These are phyloP conservation scores for Hypocryptadius cinnamomeus DNA, from an alignment of 2,113 vertebrate species.

Conservation along the genomic window DNA sequence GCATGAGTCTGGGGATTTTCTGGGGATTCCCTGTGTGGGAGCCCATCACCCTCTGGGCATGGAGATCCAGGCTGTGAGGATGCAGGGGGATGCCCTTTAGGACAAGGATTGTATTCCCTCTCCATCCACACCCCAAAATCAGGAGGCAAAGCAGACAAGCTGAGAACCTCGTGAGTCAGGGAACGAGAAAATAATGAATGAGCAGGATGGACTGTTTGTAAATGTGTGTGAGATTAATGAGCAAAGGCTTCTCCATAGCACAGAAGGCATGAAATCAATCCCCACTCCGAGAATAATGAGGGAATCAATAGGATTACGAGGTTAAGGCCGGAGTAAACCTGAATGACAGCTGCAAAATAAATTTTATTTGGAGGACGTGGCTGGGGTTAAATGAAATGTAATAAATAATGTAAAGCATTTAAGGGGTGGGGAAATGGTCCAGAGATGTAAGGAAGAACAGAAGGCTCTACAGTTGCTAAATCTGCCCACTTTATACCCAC, in stretches of 20 bases:
- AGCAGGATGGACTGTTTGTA: background rate
- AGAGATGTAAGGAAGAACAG: conserved; percentile 11
- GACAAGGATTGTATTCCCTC: accelerated
- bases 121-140: background rate
- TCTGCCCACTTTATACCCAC: background rate
- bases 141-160: background rate
- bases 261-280: conserved; percentile 52
- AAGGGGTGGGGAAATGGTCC: conserved; percentile 33
- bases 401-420: conserved; percentile 67
- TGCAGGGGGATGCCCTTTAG: background rate
- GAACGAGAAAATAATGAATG: conserved; percentile 45
- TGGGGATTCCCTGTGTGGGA: background rate
- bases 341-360: conserved; percentile 74
- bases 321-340: conserved; percentile 70
- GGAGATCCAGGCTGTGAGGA: background rate
- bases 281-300: conserved; percentile 50
- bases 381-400: conserved; percentile 70
- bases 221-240: conserved; percentile 35
- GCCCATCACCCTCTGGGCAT: background rate
- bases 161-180: background rate
- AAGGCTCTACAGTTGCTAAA: background rate
- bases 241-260: conserved; percentile 43
- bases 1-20: accelerated
- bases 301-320: conserved; percentile 72
- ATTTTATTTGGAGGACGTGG: conserved; percentile 71